Evolutionary conservation across 2,797 vertebrate genomes (phyloP), one percentile per base, ranked within the genome.

Genomic region (Phrynocephalus forsythii): DNA sequence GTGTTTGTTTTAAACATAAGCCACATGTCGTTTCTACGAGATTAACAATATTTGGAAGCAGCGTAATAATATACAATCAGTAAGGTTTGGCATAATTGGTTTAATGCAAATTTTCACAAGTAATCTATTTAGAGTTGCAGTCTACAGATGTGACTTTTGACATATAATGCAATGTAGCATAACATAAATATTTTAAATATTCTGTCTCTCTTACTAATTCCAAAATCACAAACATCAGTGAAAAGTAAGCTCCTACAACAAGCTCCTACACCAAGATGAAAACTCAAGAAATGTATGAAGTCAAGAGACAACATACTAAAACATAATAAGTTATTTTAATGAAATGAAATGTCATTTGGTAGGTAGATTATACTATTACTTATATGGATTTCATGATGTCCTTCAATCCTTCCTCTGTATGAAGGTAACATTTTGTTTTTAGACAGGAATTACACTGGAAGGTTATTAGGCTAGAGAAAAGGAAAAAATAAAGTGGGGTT

Each of bases 81-180:
- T 56, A 60, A 10, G 48, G 24, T 83, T 76, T 83, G 72, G 7
- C 50, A 78, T 63, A 63, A 83, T 18, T 79, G 33, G 11, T 63
- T 79, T 44, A 80, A 86, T 66, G 26, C 50, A 85, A 67, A 88
- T 80, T 84, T 84, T 84, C 22, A 73, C 16, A 66, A 68, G 18
- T 79, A 72, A 86, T 71, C 22, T 66, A 72, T 84, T 83, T 78
- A 78, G n/a, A 76, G 33, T 30, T 52, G 38, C 30, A 79, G 38
- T 84, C 69, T 79, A 24, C 33, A 84, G 22, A 68, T 87, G 50
- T 50, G 48, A 24, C 28, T 38, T 83, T 56, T 78, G 24, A 82
- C 60, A 56, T 66, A 78, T n/a, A 79, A 6, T 67, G n/a, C 26
- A 50, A 26, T 48, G 13, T 56, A 78, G 28, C 68, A 50, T 11